Evolutionary conservation across 2,113 vertebrate genomes (phyloP).

Genomic region (Thomomys bottae): DNA sequence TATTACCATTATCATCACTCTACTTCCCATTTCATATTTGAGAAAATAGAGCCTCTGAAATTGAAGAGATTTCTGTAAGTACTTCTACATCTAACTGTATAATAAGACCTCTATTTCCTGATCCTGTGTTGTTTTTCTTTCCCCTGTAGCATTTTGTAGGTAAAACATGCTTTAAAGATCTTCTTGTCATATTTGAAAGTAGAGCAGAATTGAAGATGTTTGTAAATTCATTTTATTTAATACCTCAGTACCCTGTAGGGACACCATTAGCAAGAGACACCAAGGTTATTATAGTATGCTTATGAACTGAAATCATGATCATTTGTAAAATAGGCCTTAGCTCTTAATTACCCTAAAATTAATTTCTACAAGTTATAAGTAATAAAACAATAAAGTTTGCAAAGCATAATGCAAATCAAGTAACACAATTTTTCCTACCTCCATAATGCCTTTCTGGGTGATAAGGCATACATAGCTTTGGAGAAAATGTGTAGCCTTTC

Average conservation of each 20-base stretch:
- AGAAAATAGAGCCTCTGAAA: neutral
- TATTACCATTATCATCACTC: neutral
- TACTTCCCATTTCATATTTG: neutral
- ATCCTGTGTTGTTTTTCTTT: neutral
- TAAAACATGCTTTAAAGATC: neutral
- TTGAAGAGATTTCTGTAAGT: neutral
- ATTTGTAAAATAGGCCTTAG: conserved; percentile 48
- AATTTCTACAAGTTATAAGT: neutral
- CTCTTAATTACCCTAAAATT: neutral
- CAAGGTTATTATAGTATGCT: neutral
- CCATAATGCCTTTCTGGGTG: neutral
- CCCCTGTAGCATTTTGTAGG: neutral
- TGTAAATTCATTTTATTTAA: conserved; percentile 47
- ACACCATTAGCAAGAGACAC: neutral
- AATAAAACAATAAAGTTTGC: neutral
- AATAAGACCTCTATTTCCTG: neutral
- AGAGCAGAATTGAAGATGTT: conserved; percentile 23
- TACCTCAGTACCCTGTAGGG: neutral
- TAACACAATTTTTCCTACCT: neutral
- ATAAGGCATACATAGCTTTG: neutral
- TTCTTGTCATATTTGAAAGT: neutral
- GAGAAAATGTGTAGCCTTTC: conserved; percentile 2
- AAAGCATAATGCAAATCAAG: conserved; percentile 42
- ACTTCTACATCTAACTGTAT: neutral
- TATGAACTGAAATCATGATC: neutral